Evolutionary conservation across 2,888 invertebrate genomes (phyloP).

Genomic region (Hyppa rectilinea): DNA sequence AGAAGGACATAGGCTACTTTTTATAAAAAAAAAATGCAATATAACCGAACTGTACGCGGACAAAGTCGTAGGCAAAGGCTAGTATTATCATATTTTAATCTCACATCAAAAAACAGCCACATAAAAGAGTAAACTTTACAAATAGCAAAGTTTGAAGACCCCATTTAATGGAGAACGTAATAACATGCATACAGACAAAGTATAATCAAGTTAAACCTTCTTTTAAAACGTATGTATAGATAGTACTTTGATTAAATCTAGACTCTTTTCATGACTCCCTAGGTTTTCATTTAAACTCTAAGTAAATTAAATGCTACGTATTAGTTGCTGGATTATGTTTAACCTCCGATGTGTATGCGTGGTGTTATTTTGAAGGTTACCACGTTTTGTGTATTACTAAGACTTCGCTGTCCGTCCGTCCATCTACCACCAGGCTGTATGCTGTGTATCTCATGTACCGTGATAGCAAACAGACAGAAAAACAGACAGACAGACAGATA

Average conservation of each 20-base stretch:
- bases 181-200: slow-evolving; percentile 38
- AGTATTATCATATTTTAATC: background rate
- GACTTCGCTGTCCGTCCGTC: no score
- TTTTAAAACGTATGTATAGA: slow-evolving; percentile 41
- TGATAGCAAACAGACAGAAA: no score
- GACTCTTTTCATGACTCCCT: slow-evolving; percentile 27
- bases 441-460: no score
- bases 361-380: background rate
- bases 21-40: no score
- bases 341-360: background rate
- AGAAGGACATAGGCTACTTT: no score
- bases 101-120: background rate
- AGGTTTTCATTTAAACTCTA: slow-evolving; percentile 49
- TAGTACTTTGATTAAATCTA: slow-evolving; percentile 59
- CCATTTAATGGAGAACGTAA: slow-evolving; percentile 17
- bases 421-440: no score
- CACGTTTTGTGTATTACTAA: background rate
- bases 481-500: no score
- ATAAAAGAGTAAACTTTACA: background rate
- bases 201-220: slow-evolving; percentile 47
- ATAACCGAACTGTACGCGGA: no score
- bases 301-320: slow-evolving; percentile 30
- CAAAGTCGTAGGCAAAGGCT: no score
- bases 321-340: slow-evolving; percentile 18
- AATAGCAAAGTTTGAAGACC: slow-evolving; percentile 38